Evolutionary conservation across 2,888 invertebrate species (phyloP).

Genomic region (Orchestes rusci): DNA sequence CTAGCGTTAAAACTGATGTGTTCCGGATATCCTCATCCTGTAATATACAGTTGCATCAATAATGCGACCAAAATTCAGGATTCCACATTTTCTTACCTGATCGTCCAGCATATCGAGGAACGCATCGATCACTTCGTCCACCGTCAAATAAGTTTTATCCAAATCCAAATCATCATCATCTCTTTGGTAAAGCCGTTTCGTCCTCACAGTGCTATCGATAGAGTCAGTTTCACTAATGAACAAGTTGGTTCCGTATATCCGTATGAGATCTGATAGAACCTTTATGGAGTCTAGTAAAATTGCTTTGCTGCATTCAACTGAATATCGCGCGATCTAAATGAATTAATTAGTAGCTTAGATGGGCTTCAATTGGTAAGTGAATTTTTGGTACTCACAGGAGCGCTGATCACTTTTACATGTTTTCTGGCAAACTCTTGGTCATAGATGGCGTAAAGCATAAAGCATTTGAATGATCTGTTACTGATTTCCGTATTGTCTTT

Average conservation of each 20-base stretch:
- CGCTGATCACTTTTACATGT: constrained; percentile 25
- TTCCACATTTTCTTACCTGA: constrained; percentile 11
- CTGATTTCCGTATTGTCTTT: constrained; percentile 23
- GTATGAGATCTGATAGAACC: constrained; percentile 23
- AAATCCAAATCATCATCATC: constrained; percentile 18
- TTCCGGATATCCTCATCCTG: constrained; percentile 26
- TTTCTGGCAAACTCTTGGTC: constrained; percentile 27
- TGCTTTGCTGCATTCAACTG: constrained; percentile 11
- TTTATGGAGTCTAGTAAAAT: constrained; percentile 15
- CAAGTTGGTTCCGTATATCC: constrained; percentile 18
- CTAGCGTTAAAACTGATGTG: constrained; percentile 17
- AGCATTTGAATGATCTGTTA: constrained; percentile 27
- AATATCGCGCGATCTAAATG: too few species aligned
- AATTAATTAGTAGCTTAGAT: too few species aligned
- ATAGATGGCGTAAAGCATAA: constrained; percentile 26
- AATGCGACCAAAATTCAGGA: background rate
- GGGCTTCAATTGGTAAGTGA: too few species aligned
- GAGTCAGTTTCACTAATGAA: constrained; percentile 11
- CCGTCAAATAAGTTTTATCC: constrained; percentile 10
- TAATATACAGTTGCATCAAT: background rate
- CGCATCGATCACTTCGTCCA: constrained; percentile 21
- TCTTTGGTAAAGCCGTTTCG: constrained; percentile 18
- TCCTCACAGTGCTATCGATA: constrained; percentile 1
- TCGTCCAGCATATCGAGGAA: constrained; percentile 28
- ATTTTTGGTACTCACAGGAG: constrained; percentile 29